phyloP scores from a whole-genome alignment of 2,888 invertebrate genomes.

The Scaptomyza reducta region DNA sequence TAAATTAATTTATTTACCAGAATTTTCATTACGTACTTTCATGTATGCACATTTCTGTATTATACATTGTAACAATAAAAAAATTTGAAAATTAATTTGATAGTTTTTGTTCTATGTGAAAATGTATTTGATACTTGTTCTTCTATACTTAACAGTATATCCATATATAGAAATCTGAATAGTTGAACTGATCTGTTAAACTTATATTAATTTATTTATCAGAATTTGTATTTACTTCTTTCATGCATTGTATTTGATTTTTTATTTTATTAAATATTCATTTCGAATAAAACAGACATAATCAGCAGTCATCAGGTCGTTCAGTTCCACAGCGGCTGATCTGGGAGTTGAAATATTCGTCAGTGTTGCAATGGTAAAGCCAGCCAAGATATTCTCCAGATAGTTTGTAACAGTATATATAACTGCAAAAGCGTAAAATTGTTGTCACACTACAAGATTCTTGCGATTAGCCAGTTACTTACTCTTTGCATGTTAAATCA shows the following conservation, averaged over 20 bases:
- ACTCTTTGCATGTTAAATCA: slow-evolving; percentile 65
- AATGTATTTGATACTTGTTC: too few relatives aligned
- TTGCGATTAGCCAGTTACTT: slow-evolving; percentile 16
- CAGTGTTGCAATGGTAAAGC: slow-evolving; percentile 47
- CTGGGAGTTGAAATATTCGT: slow-evolving; percentile 50
- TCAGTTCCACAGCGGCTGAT: slow-evolving; percentile 17
- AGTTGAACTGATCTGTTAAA: too few relatives aligned
- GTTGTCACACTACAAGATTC: neutral
- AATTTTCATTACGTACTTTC: too few relatives aligned
- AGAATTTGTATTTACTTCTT: too few relatives aligned
- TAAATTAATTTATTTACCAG: too few relatives aligned
- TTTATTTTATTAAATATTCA: neutral
- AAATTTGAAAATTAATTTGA: neutral
- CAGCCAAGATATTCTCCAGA: slow-evolving; percentile 54
- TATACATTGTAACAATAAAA: neutral
- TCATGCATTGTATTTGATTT: too few relatives aligned
- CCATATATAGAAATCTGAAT: too few relatives aligned
- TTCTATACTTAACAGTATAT: too few relatives aligned
- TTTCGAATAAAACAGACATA: neutral
- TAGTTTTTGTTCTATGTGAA: too few relatives aligned
- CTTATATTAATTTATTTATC: too few relatives aligned
- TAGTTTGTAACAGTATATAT: slow-evolving; percentile 53
- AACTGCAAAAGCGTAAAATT: slow-evolving; percentile 30
- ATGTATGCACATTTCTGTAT: too few relatives aligned
- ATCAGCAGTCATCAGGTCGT: slow-evolving; percentile 40